phyloP scores from a whole-genome alignment of 2,113 vertebrate genomes.

The Tyto alba region DNA sequence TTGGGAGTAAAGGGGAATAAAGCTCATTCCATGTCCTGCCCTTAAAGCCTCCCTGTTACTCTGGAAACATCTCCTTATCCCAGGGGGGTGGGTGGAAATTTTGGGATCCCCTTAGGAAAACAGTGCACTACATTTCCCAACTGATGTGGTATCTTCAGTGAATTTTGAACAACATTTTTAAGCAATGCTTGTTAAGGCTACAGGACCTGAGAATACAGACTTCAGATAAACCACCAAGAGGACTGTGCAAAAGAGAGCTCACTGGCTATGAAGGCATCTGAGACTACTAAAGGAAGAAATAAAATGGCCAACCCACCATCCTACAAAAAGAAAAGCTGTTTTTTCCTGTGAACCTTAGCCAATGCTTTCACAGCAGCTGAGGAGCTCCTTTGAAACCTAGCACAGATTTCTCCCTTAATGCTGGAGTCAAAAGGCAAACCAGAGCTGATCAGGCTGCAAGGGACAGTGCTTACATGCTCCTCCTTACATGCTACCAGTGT shows the following conservation, averaged over 20 bases:
- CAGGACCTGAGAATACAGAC: neutral
- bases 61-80: neutral
- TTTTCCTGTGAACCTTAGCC: neutral
- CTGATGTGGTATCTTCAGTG: neutral
- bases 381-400: neutral
- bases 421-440: neutral
- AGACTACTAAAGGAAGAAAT: neutral
- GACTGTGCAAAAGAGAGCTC: neutral
- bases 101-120: neutral
- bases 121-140: neutral
- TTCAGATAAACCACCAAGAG: neutral
- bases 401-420: neutral
- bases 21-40: rapidly evolving
- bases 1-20: neutral
- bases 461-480: neutral
- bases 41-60: neutral
- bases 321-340: neutral
- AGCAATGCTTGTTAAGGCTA: neutral
- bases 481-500: neutral
- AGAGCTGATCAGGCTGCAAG: neutral
- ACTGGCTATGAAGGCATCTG: neutral
- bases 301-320: neutral
- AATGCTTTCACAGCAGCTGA: neutral
- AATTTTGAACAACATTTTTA: neutral
- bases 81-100: neutral